Evolutionary conservation across 2,113 vertebrate genomes (phyloP), one percentile per base, ranked within the genome.

Genomic region (Toxotes chatareus): DNA sequence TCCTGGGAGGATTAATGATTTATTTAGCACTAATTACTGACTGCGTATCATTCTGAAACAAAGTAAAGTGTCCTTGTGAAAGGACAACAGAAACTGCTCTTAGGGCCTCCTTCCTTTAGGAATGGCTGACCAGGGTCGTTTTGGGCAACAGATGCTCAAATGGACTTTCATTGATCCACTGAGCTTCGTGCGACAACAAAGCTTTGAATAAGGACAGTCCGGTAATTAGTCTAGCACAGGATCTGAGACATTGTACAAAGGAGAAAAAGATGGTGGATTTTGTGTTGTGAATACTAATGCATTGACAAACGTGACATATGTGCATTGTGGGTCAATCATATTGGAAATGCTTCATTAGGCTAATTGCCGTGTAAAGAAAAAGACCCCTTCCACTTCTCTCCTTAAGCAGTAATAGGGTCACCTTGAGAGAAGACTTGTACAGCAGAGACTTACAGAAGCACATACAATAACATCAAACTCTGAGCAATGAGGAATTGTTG

Each of bases 21-120:
- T 85, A 84, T 90, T 87, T 85, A 51, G 64, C 47, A 60, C 46
- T 87, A 66, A 94, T 91, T 91, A 87, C 47, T 40, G 12, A 59
- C 34, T 36, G 60, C 47, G 69, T 72, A 76, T 82, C 77, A 68
- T 84, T 86, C 44, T 65, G 64, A 88, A 92, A 88, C 78, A 91
- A 91, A 91, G 79, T 73, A 27, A 82, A 32, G 81, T 85, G 92
- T 83, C 92, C 92, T 94, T 94, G 83, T 31, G 42, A 81, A 79
- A 87, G 89, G 91, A 91, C 90, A 88, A 40, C 31, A 59, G 77
- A 87, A 88, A 89, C 79, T 83, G 69, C 61, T 77, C 74, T 89
- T 77, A 76, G 57, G 51, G 53, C 55, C 64, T 78, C 55, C 64
- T 78, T 85, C 69, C 49, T 71, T 89, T 80, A 86, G 75, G 42